Evolutionary conservation across 2,113 vertebrate species (phyloP).

Genomic region (Geococcyx californianus): DNA sequence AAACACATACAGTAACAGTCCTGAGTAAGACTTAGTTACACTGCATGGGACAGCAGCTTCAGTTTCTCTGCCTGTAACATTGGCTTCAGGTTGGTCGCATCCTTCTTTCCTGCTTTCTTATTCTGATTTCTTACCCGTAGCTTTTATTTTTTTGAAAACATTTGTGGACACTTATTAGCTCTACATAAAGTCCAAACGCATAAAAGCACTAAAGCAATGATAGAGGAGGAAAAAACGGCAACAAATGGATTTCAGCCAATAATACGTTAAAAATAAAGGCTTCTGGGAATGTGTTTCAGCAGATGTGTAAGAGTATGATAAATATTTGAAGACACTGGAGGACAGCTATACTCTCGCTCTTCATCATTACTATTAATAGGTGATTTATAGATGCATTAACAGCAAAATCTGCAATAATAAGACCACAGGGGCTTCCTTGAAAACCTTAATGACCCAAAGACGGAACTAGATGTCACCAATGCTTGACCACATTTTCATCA

Average conservation of each 20-base stretch:
- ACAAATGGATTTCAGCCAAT: not conserved
- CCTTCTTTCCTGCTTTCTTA: not conserved
- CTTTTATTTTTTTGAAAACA: not conserved
- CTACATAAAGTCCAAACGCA: not conserved
- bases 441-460: not conserved
- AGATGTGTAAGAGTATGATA: not conserved
- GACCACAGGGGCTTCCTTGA: not conserved
- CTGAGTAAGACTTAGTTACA: not conserved
- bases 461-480: not conserved
- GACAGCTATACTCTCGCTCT: not conserved
- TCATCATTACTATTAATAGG: not conserved
- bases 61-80: not conserved
- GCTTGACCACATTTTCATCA: not conserved
- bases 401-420: not conserved
- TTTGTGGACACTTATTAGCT: not conserved
- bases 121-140: not conserved
- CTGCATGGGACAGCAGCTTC: not conserved
- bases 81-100: not conserved
- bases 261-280: not conserved
- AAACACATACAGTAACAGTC: not conserved
- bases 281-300: slow-evolving; percentile 7
- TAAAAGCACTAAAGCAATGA: not conserved
- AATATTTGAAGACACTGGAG: not conserved
- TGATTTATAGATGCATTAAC: not conserved
- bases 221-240: not conserved